phyloP scores from a whole-genome alignment of 2,888 invertebrate species.

The Pyralis farinalis region DNA sequence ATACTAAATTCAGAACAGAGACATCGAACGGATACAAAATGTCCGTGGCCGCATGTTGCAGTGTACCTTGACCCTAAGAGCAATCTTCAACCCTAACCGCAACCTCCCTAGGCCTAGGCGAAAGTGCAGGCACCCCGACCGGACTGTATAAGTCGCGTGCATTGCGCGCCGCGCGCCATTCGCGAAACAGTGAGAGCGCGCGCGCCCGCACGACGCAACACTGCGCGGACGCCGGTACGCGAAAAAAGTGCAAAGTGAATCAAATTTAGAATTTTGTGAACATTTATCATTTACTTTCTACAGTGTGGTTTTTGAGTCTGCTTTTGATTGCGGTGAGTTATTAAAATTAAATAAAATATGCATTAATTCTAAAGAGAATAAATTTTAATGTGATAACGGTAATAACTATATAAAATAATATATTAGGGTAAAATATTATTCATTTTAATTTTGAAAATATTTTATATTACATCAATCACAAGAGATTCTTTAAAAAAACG shows the following conservation, averaged over 20 bases:
- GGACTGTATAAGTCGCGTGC: slow-evolving; percentile 60
- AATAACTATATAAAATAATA: too few species aligned
- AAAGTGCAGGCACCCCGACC: slow-evolving; percentile 60
- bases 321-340: not conserved
- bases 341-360: too few species aligned
- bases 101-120: slow-evolving; percentile 40
- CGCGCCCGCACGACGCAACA: slow-evolving; percentile 26
- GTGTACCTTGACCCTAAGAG: slow-evolving; percentile 21
- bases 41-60: not conserved
- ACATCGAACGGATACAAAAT: not conserved
- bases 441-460: too few species aligned
- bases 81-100: slow-evolving; percentile 20
- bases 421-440: too few species aligned
- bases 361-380: too few species aligned
- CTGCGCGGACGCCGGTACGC: slow-evolving; percentile 12
- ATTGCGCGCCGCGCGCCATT: slow-evolving; percentile 50
- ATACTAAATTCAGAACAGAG: not conserved
- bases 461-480: too few species aligned
- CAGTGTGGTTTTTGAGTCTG: slow-evolving; percentile 7
- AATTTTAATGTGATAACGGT: too few species aligned
- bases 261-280: slow-evolving; percentile 16
- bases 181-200: slow-evolving; percentile 53
- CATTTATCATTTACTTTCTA: slow-evolving; percentile 14
- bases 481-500: too few species aligned
- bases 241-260: slow-evolving; percentile 12